A percentile compares a stretch with the other conserved stretches of the same genome.
Evolutionary conservation across 2,888 invertebrate genomes (phyloP).

Genomic region (Keiferia lycopersicella): DNA sequence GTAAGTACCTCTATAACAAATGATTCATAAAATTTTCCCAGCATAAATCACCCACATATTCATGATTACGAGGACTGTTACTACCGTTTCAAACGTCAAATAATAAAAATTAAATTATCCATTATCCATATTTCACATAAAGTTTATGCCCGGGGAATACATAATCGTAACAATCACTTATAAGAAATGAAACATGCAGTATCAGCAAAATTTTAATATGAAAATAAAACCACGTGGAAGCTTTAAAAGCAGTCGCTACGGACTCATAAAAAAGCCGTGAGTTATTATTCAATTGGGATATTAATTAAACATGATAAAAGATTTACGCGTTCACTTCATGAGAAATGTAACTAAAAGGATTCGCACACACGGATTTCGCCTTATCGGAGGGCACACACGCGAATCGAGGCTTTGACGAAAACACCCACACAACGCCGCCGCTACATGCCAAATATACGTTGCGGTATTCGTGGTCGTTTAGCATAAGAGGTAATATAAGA

Average conservation of each 20-base stretch:
- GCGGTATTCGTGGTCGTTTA: constrained; percentile 71
- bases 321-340: constrained; percentile 39
- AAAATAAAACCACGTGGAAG: constrained; percentile 1
- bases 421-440: constrained; percentile 65
- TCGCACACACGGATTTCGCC: constrained; percentile 42
- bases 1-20: background rate
- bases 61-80: background rate
- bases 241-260: constrained; percentile 12
- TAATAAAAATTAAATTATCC: background rate
- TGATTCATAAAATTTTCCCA: constrained; percentile 8
- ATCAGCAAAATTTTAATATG: background rate
- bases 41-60: background rate
- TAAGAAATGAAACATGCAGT: background rate
- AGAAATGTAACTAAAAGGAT: constrained; percentile 51
- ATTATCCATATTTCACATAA: background rate
- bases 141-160: constrained; percentile 12
- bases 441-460: constrained; percentile 78
- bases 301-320: constrained; percentile 35
- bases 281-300: constrained; percentile 15
- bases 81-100: background rate
- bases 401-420: constrained; percentile 56
- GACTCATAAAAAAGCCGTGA: constrained; percentile 9
- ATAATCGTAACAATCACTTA: constrained; percentile 8
- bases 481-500: constrained; percentile 80
- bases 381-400: constrained; percentile 41